Base-by-base conservation (phyloP, 2,797 vertebrate species). In the Chloroceryle amazona region DNA sequence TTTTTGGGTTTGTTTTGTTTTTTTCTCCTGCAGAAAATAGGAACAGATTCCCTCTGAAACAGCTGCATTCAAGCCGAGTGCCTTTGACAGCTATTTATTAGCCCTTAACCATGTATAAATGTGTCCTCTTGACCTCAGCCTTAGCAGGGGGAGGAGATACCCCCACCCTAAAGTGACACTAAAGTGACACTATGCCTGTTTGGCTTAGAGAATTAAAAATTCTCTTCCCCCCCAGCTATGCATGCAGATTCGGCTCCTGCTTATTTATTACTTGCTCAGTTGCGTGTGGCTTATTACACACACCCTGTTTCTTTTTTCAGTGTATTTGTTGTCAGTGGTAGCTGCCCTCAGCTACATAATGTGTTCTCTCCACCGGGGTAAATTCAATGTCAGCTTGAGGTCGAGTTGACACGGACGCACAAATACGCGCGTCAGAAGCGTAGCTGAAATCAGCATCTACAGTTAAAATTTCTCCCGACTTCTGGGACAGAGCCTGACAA, bases 401-500 rank as follows among this genome's bases (percentile, higher is more conserved):
- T 90, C 81, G 87, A 76, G 44, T 41, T 82, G 31, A 83, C 15
- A 16, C 5, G 44, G 21, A 51, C 33, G 84, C 51, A 46, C 13
- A 67, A 47, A 44, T 33, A 55, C 0, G 10, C 35, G 4, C 81
- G 33, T 78, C 74, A 89, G 67, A 85, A 87, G 6, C 13, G 21
- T 71, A 74, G 89, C 16, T 13, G 26, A 78, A 78, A 25, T 81
- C 81, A 74, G n/a, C 33, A 74, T 31, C 72, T 90, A 51, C 57
- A 60, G 44, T 73, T 75, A 93, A 96, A 89, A 86, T 89, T 82
- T 87, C 19, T 55, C 31, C 41, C 76, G 87, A 91, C 71, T 87
- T 92, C 62, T 83, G 66, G 39, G 78, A 81, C 74, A 92, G 41
- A 89, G 16, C 55, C 71, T 90, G 93, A 67, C 89, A 96, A 96